Conservation (phyloP, 1,140 invertebrate species). For the Artemia franciscana region DNA sequence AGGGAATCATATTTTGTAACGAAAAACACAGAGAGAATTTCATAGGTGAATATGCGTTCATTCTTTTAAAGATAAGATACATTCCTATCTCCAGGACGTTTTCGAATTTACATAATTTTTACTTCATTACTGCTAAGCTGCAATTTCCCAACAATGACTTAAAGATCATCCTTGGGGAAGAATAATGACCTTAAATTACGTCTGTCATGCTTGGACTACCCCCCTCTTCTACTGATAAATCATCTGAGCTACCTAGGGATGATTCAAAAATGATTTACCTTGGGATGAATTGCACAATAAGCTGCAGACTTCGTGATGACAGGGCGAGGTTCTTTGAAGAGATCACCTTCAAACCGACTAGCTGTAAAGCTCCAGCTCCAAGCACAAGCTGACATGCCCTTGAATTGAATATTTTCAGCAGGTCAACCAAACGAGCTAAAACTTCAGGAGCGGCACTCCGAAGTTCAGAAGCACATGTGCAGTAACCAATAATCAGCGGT, state of each 20-base stretch:
- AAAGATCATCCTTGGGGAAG: too few species aligned
- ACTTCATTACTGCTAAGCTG: too few species aligned
- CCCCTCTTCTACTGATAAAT: too few species aligned
- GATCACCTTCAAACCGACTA: constrained; percentile 86
- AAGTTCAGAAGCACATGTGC: constrained; percentile 41
- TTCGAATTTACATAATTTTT: too few species aligned
- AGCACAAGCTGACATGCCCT: constrained; percentile 78
- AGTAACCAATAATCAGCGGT: constrained; percentile 63
- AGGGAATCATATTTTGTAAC: too few species aligned
- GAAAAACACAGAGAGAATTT: too few species aligned
- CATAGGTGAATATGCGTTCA: too few species aligned
- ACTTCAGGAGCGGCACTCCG: constrained; percentile 38
- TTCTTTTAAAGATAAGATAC: too few species aligned
- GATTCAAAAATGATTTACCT: constrained; percentile 2
- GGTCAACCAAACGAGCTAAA: constrained; percentile 56
- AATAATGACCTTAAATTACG: too few species aligned
- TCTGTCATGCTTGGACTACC: constrained; percentile 18
- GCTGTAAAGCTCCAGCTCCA: constrained; percentile 78
- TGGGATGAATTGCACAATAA: constrained; percentile 32
- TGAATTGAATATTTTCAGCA: constrained; percentile 74
- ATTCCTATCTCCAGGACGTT: too few species aligned
- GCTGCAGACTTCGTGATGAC: constrained; percentile 56
- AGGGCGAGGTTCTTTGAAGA: constrained; percentile 80
- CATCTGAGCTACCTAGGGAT: too few species aligned
- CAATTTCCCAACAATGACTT: too few species aligned